Percentiles rank a stretch among this genome's conserved stretches.
phyloP scores from a whole-genome alignment of 1,140 invertebrate species.

The Apis cerana region DNA sequence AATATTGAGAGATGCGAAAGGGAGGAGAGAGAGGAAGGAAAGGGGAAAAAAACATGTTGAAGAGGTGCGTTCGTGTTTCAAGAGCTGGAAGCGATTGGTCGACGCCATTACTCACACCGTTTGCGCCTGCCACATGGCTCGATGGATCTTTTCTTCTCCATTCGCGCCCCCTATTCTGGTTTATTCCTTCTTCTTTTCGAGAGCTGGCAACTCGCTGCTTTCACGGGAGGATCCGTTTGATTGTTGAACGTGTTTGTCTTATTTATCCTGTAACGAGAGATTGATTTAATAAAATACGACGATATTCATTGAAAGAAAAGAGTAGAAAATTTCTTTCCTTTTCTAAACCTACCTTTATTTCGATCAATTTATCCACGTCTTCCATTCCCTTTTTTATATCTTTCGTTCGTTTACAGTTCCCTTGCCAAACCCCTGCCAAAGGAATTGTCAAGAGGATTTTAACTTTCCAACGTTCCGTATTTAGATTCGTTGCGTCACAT shows the following conservation, averaged over 20 bases:
- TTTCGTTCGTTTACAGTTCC: too few species aligned
- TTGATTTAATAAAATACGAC: not conserved
- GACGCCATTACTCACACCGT: constrained; percentile 75
- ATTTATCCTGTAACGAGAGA: not conserved
- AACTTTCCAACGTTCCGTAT: not conserved
- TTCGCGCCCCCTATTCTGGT: not conserved
- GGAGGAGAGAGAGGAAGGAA: constrained; percentile 14
- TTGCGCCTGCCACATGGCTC: constrained; percentile 76
- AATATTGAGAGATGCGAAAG: not conserved
- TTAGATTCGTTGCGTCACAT: not conserved
- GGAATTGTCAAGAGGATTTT: not conserved
- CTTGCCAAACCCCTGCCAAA: too few species aligned
- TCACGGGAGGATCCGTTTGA: constrained; percentile 30
- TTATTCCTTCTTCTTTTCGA: not conserved
- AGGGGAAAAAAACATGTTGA: not conserved
- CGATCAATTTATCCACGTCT: too few species aligned
- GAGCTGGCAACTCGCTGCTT: constrained; percentile 37
- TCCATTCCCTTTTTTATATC: too few species aligned
- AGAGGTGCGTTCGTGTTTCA: constrained; percentile 66
- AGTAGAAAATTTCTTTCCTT: not conserved
- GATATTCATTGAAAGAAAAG: not conserved
- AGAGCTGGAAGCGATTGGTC: constrained; percentile 71
- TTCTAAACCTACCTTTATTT: too few species aligned
- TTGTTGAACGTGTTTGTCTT: not conserved
- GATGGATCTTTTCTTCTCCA: constrained; percentile 63